Percentiles rank a stretch among this genome's conserved stretches.
phyloP scores from a whole-genome alignment of 2,113 vertebrate genomes.

The Triplophysa rosa region DNA sequence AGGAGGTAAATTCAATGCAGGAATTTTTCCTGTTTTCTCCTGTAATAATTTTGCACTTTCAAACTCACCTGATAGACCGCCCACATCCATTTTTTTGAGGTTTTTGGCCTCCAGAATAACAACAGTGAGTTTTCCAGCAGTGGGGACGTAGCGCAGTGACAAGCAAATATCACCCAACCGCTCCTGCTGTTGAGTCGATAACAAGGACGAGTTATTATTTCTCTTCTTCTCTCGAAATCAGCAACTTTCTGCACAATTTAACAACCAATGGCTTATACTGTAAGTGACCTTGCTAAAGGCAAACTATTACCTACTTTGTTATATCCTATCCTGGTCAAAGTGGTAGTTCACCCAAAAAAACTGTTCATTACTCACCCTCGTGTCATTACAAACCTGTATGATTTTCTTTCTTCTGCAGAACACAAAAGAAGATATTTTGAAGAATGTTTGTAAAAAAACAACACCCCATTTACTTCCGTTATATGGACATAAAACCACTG shows the following conservation, averaged over 20 bases:
- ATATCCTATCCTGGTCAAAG: too few species aligned
- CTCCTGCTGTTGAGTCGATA: slow-evolving; percentile 75
- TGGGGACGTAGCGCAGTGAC: slow-evolving; percentile 70
- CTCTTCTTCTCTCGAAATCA: not conserved
- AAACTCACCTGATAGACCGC: slow-evolving; percentile 88
- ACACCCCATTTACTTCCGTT: too few species aligned
- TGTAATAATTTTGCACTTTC: not conserved
- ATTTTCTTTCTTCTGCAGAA: too few species aligned
- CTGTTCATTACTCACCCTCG: too few species aligned
- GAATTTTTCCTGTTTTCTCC: not conserved
- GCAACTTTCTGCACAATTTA: not conserved
- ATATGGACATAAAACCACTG: too few species aligned
- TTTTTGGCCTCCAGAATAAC: slow-evolving; percentile 95
- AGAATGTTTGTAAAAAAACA: too few species aligned
- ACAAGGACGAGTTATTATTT: not conserved
- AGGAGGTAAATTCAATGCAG: not conserved
- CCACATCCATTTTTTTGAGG: slow-evolving; percentile 95
- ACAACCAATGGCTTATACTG: not conserved
- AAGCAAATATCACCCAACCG: slow-evolving; percentile 88
- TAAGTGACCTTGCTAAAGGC: not conserved
- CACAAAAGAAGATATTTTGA: too few species aligned
- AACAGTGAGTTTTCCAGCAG: slow-evolving; percentile 92
- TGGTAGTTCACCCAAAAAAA: too few species aligned
- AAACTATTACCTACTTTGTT: too few species aligned
- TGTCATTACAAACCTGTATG: too few species aligned